Percentiles rank a stretch among this genome's conserved stretches.
Evolutionary conservation across 2,113 vertebrate species (phyloP).

Genomic region (Paracyprichromis sp.): DNA sequence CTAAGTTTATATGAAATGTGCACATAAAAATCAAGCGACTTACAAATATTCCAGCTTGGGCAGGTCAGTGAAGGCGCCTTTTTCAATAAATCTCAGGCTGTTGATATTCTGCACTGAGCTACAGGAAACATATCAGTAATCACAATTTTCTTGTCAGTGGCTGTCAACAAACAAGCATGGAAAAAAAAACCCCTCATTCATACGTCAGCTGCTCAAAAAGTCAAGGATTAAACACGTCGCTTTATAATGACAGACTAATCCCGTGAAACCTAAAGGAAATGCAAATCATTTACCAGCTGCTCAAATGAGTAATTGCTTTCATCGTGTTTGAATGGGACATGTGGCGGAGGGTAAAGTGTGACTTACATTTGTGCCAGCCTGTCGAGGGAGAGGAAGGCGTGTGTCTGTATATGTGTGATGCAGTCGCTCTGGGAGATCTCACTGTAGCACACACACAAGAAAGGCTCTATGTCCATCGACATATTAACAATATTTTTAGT

Average conservation of each 20-base stretch:
- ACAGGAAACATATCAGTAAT: constrained; percentile 28
- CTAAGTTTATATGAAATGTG: not conserved
- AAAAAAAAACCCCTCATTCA: not conserved
- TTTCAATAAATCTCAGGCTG: constrained; percentile 77
- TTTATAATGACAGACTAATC: constrained; percentile 31
- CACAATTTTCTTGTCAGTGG: not conserved
- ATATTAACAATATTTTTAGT: not conserved
- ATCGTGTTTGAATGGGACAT: not conserved
- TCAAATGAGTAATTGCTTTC: constrained; percentile 14
- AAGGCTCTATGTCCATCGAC: constrained; percentile 9
- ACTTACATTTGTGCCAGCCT: constrained; percentile 87
- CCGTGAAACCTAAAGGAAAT: constrained; percentile 14
- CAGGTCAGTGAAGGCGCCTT: constrained; percentile 82
- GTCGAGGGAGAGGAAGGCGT: constrained; percentile 81
- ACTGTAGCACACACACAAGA: constrained; percentile 63
- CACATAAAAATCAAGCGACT: constrained; percentile 39
- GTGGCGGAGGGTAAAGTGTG: not conserved
- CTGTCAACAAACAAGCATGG: constrained; percentile 10
- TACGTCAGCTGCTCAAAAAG: not conserved
- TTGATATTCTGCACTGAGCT: constrained; percentile 84
- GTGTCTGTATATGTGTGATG: constrained; percentile 75
- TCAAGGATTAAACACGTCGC: constrained; percentile 18
- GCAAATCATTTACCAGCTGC: not conserved
- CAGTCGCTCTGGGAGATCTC: constrained; percentile 84
- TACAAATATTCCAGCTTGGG: constrained; percentile 84